Base-by-base conservation (phyloP, 2,888 invertebrate genomes). In the Odontothrips loti region DNA sequence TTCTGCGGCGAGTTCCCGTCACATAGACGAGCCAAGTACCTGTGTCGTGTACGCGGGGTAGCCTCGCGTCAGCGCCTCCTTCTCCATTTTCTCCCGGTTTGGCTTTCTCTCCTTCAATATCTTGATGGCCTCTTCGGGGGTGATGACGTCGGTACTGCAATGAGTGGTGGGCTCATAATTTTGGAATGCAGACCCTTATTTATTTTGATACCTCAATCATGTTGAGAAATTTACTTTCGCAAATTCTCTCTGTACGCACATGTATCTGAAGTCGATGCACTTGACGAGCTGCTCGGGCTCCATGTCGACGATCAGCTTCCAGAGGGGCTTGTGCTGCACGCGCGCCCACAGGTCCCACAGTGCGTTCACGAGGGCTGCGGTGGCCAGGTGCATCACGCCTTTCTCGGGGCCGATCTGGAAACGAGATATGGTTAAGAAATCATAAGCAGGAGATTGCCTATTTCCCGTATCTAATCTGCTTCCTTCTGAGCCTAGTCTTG, bases 281-380 rank as follows among this genome's bases (percentile, higher is more conserved):
- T 94, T 93, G n/a, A 96, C 93, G 48, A 97, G 87, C 86, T 93
- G 90, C 89, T 96, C 94, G 0, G 97, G 96, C 83, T 92, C 91
- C 91, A 97, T 90, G 85, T 97, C 96, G 0, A 90, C 91, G 3
- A 97, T 88, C 0, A 97, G 89, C 86, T 93, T 93, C 97, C 97
- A 97, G 0, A 97, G 87, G 0, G 97, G 96, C 87, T 96, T 96
- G 58, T 91, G 90, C 86, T 95, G 93, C 12, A 94, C 88, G 85
- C 94, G 92, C 0, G 93, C 96, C 96, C 96, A 96, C 81, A 97
- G 88, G 87, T 97, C 97, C 97, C 97, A 97, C 3, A 97, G 87
- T 0, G 96, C 94, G 87, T 97, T 97, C n/a, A 96, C 88, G 81
- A 97, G 91, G 12, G 96, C 96, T 0, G 95, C 96, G 2, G 93